Conservation (phyloP, 1,140 invertebrate species). For the Atta colombica region DNA sequence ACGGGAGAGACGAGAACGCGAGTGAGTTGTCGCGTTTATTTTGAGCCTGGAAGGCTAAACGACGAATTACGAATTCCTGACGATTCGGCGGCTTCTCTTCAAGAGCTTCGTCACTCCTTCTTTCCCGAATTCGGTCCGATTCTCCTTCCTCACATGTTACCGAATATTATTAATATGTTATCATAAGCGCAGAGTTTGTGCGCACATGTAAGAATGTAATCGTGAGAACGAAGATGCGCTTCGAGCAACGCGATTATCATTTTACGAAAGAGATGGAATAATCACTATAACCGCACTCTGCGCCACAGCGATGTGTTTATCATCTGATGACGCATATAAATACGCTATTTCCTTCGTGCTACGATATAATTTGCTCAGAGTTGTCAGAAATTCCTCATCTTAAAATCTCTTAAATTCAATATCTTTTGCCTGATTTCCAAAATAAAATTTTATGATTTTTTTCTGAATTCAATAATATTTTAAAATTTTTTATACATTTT, state of each 20-base stretch:
- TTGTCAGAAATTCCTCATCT: not conserved
- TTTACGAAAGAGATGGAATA: conserved; percentile 11
- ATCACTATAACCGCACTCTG: conserved; percentile 14
- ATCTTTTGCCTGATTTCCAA: too few species aligned
- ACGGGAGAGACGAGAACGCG: not conserved
- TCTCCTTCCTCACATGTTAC: not conserved
- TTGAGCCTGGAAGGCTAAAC: conserved; percentile 81
- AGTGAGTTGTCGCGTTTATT: conserved; percentile 82
- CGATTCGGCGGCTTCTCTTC: conserved; percentile 71
- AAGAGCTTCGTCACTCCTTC: conserved; percentile 22
- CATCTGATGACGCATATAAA: not conserved
- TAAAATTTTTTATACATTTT: too few species aligned
- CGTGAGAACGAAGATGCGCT: not conserved
- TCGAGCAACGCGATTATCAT: not conserved
- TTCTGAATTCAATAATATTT: too few species aligned
- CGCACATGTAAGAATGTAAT: not conserved
- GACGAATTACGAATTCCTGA: conserved; percentile 75
- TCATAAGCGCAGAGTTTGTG: conserved; percentile 22
- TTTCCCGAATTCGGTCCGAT: conserved; percentile 1
- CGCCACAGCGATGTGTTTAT: conserved; percentile 16
- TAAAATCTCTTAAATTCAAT: too few species aligned
- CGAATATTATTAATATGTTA: conserved; percentile 17
- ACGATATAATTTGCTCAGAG: not conserved
- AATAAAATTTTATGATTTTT: too few species aligned
- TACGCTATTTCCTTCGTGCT: not conserved